Evolutionary conservation across 2,113 vertebrate genomes (phyloP).

Genomic region (Eurystomus gularis): DNA sequence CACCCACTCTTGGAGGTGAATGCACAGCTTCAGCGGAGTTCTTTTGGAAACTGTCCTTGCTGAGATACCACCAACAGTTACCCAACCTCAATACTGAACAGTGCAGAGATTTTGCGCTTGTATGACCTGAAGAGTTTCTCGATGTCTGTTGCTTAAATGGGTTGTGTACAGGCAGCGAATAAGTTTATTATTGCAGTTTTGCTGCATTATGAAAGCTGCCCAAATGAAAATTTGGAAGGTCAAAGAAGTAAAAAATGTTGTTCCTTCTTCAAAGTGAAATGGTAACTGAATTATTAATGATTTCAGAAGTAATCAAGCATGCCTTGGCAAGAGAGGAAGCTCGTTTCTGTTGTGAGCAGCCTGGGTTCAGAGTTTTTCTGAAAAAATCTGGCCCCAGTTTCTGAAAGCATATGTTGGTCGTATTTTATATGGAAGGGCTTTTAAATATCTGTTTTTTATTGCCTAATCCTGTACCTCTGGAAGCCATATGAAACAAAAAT

Average conservation of each 20-base stretch:
- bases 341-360: neutral
- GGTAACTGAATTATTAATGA: neutral
- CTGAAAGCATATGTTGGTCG: neutral
- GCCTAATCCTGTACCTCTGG: neutral
- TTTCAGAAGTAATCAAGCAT: neutral
- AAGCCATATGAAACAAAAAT: neutral
- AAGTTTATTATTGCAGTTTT: neutral
- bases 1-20: neutral
- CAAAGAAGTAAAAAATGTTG: neutral
- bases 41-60: neutral
- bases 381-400: neutral
- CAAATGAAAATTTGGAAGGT: neutral
- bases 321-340: neutral
- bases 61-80: neutral
- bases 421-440: neutral
- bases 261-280: neutral
- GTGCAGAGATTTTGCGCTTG: neutral
- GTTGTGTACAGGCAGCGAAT: neutral
- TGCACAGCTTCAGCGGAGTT: neutral
- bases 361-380: neutral
- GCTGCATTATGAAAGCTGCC: neutral
- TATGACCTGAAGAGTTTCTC: neutral
- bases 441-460: neutral
- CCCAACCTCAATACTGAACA: accelerated
- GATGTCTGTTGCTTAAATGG: neutral